phyloP scores from a whole-genome alignment of 2,888 invertebrate genomes.

The Amphipyra berbera region DNA sequence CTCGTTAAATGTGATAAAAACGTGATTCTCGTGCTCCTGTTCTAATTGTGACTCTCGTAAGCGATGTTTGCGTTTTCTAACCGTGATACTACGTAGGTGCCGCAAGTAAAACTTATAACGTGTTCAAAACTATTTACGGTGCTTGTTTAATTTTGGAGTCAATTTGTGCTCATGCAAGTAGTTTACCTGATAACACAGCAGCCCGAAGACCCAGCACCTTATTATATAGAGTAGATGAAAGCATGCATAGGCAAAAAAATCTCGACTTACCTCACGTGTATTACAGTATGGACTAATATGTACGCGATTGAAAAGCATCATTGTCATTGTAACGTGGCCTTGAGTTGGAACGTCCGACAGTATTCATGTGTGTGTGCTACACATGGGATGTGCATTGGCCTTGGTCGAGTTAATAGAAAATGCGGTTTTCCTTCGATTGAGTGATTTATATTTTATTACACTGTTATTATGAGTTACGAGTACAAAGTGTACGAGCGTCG shows the following conservation, averaged over 20 bases:
- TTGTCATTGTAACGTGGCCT: slow-evolving; percentile 78
- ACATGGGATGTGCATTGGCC: slow-evolving; percentile 67
- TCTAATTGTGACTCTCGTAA: slow-evolving; percentile 76
- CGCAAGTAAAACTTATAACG: slow-evolving; percentile 59
- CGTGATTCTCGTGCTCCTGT: slow-evolving; percentile 80
- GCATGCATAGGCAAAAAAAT: slow-evolving; percentile 74
- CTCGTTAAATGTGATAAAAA: slow-evolving; percentile 80
- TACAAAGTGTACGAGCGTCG: slow-evolving; percentile 9
- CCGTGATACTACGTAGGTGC: slow-evolving; percentile 76
- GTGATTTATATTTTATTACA: slow-evolving; percentile 15
- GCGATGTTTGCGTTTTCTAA: slow-evolving; percentile 69
- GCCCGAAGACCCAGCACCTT: slow-evolving; percentile 81
- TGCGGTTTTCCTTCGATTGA: slow-evolving; percentile 35
- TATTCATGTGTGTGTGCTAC: slow-evolving; percentile 60
- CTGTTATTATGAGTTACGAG: background rate
- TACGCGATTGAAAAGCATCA: slow-evolving; percentile 75
- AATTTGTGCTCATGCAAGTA: slow-evolving; percentile 77
- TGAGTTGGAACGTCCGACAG: slow-evolving; percentile 73
- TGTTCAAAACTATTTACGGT: slow-evolving; percentile 65
- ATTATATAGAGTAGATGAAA: slow-evolving; percentile 68
- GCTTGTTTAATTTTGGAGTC: slow-evolving; percentile 87
- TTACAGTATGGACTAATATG: slow-evolving; percentile 75
- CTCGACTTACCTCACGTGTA: slow-evolving; percentile 82
- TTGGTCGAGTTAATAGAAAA: slow-evolving; percentile 65
- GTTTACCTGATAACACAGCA: slow-evolving; percentile 76